phyloP scores from a whole-genome alignment of 2,888 invertebrate species.

The Philopedon plagiatum region DNA sequence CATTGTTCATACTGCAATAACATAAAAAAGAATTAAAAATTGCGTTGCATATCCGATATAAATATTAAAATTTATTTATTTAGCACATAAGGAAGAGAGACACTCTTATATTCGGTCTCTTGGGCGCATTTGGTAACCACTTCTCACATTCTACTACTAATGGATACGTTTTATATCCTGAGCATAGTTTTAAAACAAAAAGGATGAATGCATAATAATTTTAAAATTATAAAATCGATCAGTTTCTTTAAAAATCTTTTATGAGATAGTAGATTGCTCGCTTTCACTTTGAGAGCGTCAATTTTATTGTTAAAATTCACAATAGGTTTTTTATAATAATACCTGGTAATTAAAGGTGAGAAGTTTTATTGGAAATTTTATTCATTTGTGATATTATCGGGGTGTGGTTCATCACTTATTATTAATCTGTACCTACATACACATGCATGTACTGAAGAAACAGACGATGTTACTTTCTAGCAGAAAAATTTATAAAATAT shows the following conservation, averaged over 20 bases:
- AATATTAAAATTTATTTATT: no score
- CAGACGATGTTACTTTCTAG: no score
- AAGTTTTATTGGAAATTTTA: background rate
- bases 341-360: background rate
- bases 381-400: no score
- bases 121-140: no score
- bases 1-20: no score
- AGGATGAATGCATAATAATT: background rate
- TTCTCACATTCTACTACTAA: background rate
- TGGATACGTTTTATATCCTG: background rate
- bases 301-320: conserved; percentile 33
- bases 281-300: conserved; percentile 26
- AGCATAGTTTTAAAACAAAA: background rate
- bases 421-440: no score
- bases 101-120: no score
- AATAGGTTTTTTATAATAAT: conserved; percentile 25
- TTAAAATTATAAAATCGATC: background rate
- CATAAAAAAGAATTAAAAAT: no score
- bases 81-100: background rate
- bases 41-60: background rate
- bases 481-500: no score
- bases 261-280: background rate
- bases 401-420: no score
- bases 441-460: no score
- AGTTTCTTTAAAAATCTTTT: background rate